phyloP scores from a whole-genome alignment of 2,797 vertebrate genomes.

The Taeniopygia guttata region DNA sequence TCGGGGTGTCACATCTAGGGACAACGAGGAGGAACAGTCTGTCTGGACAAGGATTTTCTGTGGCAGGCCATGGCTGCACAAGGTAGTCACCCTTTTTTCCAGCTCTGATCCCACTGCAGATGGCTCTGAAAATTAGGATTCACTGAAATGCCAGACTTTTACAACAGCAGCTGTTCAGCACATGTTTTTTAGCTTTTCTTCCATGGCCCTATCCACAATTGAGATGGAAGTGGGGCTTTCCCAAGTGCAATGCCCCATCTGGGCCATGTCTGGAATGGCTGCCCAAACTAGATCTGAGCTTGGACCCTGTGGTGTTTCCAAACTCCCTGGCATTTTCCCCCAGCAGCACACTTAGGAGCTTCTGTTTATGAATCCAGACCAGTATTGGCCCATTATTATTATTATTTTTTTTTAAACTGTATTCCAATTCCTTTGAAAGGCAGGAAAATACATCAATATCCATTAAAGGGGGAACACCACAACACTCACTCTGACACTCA shows the following conservation, averaged over 20 bases:
- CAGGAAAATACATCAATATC: slow-evolving; percentile 25
- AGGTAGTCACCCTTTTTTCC: not conserved
- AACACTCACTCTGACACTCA: not conserved
- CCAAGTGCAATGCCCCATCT: fast-evolving
- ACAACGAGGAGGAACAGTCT: not conserved
- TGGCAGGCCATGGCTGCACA: not conserved
- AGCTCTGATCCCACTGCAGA: not conserved
- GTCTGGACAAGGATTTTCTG: not conserved
- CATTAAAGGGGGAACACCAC: not conserved
- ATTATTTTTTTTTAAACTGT: not conserved
- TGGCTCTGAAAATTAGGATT: not conserved
- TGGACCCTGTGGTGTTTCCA: not conserved
- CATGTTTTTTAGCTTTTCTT: fast-evolving
- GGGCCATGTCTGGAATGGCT: not conserved
- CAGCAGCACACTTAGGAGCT: not conserved
- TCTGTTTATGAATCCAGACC: not conserved
- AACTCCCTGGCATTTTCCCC: not conserved
- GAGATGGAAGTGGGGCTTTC: not conserved
- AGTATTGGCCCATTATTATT: not conserved
- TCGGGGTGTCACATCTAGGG: fast-evolving
- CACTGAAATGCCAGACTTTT: not conserved
- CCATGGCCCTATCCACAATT: not conserved
- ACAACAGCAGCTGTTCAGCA: not conserved
- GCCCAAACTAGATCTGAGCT: not conserved
- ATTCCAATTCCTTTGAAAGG: not conserved